Base-by-base conservation (phyloP, 30 jellyfish, hydroid and myxozoan species). In the Haliclystus octoradiatus region DNA sequence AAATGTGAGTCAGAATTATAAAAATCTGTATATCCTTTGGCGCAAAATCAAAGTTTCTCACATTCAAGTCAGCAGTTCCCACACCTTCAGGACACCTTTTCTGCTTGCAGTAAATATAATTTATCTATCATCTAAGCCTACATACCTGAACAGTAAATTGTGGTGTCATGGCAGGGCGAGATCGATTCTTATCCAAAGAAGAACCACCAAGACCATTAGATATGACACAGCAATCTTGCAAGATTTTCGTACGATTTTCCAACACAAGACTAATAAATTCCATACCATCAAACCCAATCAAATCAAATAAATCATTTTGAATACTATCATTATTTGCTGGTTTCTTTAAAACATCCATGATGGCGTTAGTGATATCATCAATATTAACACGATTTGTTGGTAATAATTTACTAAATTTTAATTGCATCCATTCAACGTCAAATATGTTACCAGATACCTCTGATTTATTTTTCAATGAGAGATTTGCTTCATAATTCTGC, bases 251-350 rank as follows among this genome's bases (percentile, higher is more conserved):
- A 40, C 98, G 52, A n/a, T 72, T 47, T 66, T 77, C 93, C 53
- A 90, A 70, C 23, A 90, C 65, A n/a, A 52, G 53, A 24, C 76
- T 83, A 40, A 90, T 90, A 32, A 90, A 66, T 61, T 90, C 98
- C 40, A 90, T 62, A 22, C 94, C 95, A 52, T 90, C 98, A 66
- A 82, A 82, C 0, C 98, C 98, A 50, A 90, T 79, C 60, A 90
- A 84, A 19, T 90, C 98, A 77, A 90, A 90, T 26, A 90, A 68
- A 2, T 77, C 94, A 76, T 90, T 83, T 52, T 90, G 98, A n/a
- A 90, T 74, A 34, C 81, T 94, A 14, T 88, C 94, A 80, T 75
- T 84, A 29, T 74, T 71, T 70, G 67, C 65, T 2, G 82, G 19
- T 13, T 94, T 68, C 5, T 61, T 46, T 34, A 88, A 62, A 35